Evolutionary conservation across 2,113 vertebrate genomes (phyloP), one percentile per base, ranked within the genome.

Genomic region (Egretta garzetta): DNA sequence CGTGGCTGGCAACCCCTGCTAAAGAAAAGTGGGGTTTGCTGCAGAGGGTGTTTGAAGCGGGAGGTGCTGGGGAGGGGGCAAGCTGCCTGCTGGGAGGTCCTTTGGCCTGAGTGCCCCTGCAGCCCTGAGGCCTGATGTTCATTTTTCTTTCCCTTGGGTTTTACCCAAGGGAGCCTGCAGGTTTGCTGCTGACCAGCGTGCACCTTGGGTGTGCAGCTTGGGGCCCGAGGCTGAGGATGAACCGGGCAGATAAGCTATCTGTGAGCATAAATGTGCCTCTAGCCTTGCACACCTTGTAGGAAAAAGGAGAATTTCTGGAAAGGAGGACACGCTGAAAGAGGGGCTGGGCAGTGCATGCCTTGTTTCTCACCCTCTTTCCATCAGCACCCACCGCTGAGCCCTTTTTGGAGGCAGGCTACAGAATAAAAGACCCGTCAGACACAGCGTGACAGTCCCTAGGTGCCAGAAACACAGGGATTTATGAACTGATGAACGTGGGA

Each of bases 271-370:
- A 49, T 0, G 6, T 13, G 13, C 64, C 66, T 94, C 56, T 62
- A 56, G 50, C 30, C 41, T 62, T 70, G 35, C 24, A 56, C 35
- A 60, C 15, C 55, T 53, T 22, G 20, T 39, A 58, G 41, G 30
- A 67, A 62, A 82, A 64, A 37, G 33, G 33, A 74, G 22, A 60
- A 59, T 45, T 62, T 76, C 41, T 84, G 59, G 43, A 80, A 80
- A 80, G 66, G 8, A 71, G 11, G 23, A 39, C 3, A 3, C 0
- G 0, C 22, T 1, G 5, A 74, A 49, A 90, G 52, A 39, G 22
- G 7, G 14, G 5, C 14, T 87, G 71, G n/a, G 24, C 10, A 35
- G 27, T 20, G 4, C 8, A 5, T 27, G 11, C 28, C 37, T 85
- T 82, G 19, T 66, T 82, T 92, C 52, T 74, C 28, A 35, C 20